phyloP scores from a whole-genome alignment of 2,113 vertebrate species.

The Leuciscus idus region DNA sequence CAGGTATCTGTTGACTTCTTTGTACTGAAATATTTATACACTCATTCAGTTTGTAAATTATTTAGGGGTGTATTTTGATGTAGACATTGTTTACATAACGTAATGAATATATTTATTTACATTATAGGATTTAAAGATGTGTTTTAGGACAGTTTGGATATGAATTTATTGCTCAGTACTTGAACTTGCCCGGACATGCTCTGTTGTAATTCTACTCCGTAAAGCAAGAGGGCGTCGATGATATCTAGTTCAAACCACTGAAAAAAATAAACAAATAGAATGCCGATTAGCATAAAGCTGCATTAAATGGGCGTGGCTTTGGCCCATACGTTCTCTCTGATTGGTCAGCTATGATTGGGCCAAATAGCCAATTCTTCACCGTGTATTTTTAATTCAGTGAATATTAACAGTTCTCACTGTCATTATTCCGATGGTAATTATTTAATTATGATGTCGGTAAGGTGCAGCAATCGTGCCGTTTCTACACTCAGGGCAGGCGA shows the following conservation, averaged over 20 bases:
- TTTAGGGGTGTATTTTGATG: neutral
- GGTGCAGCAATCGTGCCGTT: slow-evolving; percentile 69
- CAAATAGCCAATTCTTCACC: neutral
- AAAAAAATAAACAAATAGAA: neutral
- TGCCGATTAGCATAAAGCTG: neutral
- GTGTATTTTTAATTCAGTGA: neutral
- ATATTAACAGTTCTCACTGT: neutral
- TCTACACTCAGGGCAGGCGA: slow-evolving; percentile 74
- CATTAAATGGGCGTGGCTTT: neutral
- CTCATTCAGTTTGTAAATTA: slow-evolving; percentile 6
- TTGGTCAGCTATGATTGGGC: neutral
- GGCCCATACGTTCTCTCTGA: neutral
- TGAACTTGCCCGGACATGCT: neutral
- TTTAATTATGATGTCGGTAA: slow-evolving; percentile 2
- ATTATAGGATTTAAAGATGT: neutral
- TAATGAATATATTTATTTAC: neutral
- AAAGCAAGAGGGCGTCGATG: slow-evolving; percentile 1
- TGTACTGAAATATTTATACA: slow-evolving; percentile 48
- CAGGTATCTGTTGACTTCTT: slow-evolving; percentile 13
- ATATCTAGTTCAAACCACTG: neutral
- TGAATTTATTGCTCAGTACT: neutral
- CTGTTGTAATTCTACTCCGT: neutral
- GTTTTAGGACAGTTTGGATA: neutral
- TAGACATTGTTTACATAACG: neutral
- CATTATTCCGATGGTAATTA: neutral